phyloP scores from a whole-genome alignment of 2,888 invertebrate species.

The Morpho helenor region DNA sequence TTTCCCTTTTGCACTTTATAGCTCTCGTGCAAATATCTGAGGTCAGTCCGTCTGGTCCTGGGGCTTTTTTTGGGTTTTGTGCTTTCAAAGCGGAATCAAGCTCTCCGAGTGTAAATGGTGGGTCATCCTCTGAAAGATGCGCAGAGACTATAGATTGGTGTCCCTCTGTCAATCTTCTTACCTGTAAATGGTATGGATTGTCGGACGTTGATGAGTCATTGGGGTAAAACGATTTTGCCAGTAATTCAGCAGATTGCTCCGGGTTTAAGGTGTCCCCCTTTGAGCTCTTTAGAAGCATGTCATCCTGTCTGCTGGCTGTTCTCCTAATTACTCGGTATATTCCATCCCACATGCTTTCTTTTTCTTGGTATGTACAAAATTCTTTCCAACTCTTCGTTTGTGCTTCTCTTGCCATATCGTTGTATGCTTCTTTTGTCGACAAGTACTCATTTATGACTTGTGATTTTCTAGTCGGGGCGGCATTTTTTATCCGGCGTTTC shows the following conservation, averaged over 20 bases:
- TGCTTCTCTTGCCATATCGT: slow-evolving; percentile 9
- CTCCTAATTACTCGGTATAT: too few relatives aligned
- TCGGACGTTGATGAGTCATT: slow-evolving; percentile 17
- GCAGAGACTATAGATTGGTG: neutral
- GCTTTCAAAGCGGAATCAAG: slow-evolving; percentile 7
- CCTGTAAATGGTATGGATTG: neutral
- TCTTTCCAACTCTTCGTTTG: slow-evolving; percentile 13
- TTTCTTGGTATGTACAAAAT: neutral
- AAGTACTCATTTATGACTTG: slow-evolving; percentile 24
- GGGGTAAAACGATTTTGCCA: slow-evolving; percentile 27
- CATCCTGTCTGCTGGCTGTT: slow-evolving; percentile 11
- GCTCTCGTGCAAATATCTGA: slow-evolving; percentile 29
- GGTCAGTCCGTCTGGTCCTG: slow-evolving; percentile 29
- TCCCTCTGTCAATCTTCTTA: neutral
- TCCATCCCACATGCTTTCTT: too few relatives aligned
- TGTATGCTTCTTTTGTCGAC: slow-evolving; percentile 14
- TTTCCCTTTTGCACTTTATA: slow-evolving; percentile 8
- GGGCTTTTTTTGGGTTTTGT: slow-evolving; percentile 26
- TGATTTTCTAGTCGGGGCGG: slow-evolving; percentile 6
- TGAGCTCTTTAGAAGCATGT: slow-evolving; percentile 9
- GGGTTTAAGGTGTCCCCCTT: slow-evolving; percentile 15
- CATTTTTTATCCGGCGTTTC: slow-evolving; percentile 10
- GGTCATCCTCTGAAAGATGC: slow-evolving; percentile 9
- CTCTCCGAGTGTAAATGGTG: slow-evolving; percentile 15
- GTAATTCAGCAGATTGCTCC: slow-evolving; percentile 5